These are phyloP conservation scores for Acanthaster planci DNA, from an alignment of 35 echinoderm and acorn worm genomes.

Conservation along the genomic window DNA sequence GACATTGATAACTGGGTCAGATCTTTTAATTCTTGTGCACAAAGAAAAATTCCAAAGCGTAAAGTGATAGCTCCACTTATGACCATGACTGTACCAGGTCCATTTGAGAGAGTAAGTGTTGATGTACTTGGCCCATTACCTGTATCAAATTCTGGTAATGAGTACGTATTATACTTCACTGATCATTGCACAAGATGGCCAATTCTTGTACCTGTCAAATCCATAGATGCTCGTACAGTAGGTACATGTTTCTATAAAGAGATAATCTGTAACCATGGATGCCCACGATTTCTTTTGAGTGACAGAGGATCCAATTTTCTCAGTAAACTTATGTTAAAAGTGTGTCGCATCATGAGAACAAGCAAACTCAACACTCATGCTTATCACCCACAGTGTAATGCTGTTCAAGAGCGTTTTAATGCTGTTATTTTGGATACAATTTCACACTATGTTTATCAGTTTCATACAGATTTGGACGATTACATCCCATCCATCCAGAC, in stretches of 20 bases:
- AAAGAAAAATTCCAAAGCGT: neutral
- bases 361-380: constrained; percentile 2
- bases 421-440: constrained; percentile 33
- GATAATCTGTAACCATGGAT: constrained; percentile 29
- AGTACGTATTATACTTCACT: constrained; percentile 21
- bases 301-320: constrained; percentile 34
- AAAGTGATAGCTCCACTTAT: neutral
- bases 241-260: neutral
- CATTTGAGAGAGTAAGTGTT: constrained; percentile 35
- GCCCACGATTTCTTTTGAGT: neutral
- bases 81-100: neutral
- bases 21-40: constrained; percentile 21
- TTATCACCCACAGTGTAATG: constrained; percentile 32
- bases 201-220: neutral
- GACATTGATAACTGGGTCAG: constrained; percentile 30
- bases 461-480: constrained; percentile 29
- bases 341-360: constrained; percentile 25
- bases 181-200: constrained; percentile 32
- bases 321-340: constrained; percentile 6
- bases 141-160: neutral
- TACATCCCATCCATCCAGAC: constrained; percentile 21
- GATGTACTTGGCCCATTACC: constrained; percentile 21
- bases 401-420: constrained; percentile 38
- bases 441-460: constrained; percentile 5
- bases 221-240: neutral